A percentile compares a stretch with the other conserved stretches of the same genome.
These are phyloP conservation scores for Limenitis camilla DNA, from an alignment of 2,888 invertebrate genomes.

Conservation along the genomic window DNA sequence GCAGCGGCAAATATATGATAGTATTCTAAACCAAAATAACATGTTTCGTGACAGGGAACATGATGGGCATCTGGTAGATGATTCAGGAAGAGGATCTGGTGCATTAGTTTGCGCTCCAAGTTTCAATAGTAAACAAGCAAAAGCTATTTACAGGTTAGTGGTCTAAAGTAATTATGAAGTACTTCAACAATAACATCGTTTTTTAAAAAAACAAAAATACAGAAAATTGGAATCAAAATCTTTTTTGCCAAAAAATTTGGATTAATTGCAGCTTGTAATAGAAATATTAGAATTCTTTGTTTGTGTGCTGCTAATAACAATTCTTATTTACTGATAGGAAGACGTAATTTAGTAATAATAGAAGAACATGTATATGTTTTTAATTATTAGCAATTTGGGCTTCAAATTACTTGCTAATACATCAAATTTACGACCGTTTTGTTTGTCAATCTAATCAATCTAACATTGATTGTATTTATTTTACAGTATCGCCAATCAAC, in stretches of 20 bases:
- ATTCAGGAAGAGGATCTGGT: conserved; percentile 79
- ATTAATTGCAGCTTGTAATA: not conserved
- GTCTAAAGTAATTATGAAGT: no score
- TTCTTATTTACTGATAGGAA: no score
- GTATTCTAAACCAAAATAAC: conserved; percentile 10
- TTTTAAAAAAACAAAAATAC: no score
- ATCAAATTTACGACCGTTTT: no score
- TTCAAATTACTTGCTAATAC: not conserved
- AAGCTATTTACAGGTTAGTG: conserved; percentile 87
- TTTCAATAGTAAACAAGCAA: conserved; percentile 88
- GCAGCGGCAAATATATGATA: not conserved
- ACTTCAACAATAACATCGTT: no score
- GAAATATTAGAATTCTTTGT: not conserved
- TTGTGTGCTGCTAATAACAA: not conserved
- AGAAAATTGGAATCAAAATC: no score
- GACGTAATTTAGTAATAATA: no score
- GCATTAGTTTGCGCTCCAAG: conserved; percentile 82
- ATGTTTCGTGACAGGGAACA: conserved; percentile 47
- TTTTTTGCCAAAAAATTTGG: no score
- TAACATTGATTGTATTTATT: not conserved
- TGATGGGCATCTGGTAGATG: conserved; percentile 67
- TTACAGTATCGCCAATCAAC: conserved; percentile 88
- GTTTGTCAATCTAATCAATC: no score
- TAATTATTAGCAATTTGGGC: not conserved
- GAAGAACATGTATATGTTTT: not conserved